These are phyloP conservation scores for Gymnothorax javanicus DNA, from an alignment of 2,797 vertebrate species.

Conservation along the genomic window DNA sequence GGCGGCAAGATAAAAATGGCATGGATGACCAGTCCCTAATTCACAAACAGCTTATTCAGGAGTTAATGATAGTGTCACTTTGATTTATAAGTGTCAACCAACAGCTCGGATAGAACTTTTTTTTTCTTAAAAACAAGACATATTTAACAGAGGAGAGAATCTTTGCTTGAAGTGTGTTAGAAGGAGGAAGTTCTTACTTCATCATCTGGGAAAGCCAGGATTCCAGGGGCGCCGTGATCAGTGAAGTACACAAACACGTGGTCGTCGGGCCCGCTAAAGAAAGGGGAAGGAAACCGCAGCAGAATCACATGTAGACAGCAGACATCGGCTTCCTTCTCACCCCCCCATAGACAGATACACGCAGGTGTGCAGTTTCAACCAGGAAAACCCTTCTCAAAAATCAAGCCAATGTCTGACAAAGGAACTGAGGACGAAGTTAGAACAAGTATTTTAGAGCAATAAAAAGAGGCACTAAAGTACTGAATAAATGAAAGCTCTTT, in stretches of 20 bases:
- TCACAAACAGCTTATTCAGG: too few species aligned
- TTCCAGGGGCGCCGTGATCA: conserved; percentile 88
- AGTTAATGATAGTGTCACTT: too few species aligned
- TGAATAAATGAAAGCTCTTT: not conserved
- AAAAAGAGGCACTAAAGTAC: not conserved
- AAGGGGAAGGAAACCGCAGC: conserved; percentile 39
- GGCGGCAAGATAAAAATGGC: too few species aligned
- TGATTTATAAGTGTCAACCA: not conserved
- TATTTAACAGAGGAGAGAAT: not conserved
- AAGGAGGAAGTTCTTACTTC: conserved; percentile 76
- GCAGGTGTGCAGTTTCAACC: not conserved
- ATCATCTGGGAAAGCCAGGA: conserved; percentile 86
- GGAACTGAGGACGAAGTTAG: too few species aligned
- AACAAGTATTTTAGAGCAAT: not conserved
- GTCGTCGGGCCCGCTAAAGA: conserved; percentile 86
- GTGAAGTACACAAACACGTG: conserved; percentile 96
- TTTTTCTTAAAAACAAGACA: not conserved
- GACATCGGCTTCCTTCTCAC: too few species aligned
- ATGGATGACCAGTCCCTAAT: too few species aligned
- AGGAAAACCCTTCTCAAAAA: not conserved
- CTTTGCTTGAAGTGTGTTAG: not conserved
- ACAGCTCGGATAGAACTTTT: not conserved
- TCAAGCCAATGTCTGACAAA: not conserved
- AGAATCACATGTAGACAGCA: not conserved
- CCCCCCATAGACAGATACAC: too few species aligned